These are phyloP conservation scores for Dioctria linearis DNA, from an alignment of 2,888 invertebrate species.

Conservation along the genomic window DNA sequence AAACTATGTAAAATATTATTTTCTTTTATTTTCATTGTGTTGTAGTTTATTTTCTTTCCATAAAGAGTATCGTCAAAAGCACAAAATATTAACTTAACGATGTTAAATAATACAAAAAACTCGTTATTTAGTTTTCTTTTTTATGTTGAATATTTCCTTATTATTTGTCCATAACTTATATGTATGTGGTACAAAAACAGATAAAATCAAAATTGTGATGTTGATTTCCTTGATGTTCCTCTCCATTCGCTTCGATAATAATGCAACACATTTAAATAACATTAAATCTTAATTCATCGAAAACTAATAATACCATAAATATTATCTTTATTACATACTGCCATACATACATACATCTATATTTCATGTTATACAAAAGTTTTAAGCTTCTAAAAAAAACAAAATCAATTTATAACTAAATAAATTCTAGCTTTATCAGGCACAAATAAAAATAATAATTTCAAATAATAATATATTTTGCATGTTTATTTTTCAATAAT, in stretches of 20 bases:
- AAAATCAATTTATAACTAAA: too few relatives aligned
- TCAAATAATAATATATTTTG: background rate
- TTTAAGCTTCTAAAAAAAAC: too few relatives aligned
- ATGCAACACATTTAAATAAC: slow-evolving; percentile 1
- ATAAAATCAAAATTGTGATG: slow-evolving; percentile 59
- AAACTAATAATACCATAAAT: background rate
- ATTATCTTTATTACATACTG: too few relatives aligned
- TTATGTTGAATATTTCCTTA: slow-evolving; percentile 32
- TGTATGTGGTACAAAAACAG: slow-evolving; percentile 17
- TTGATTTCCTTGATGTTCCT: slow-evolving; percentile 62
- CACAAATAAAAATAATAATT: too few relatives aligned
- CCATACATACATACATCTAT: too few relatives aligned
- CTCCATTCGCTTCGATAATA: slow-evolving; percentile 55
- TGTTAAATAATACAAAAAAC: slow-evolving; percentile 25
- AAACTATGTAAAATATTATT: slow-evolving; percentile 61
- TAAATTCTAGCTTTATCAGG: too few relatives aligned
- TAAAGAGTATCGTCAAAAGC: slow-evolving; percentile 36
- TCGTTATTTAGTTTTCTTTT: slow-evolving; percentile 14
- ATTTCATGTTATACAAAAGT: too few relatives aligned
- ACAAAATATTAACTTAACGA: background rate
- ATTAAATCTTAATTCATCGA: background rate
- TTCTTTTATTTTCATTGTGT: slow-evolving; percentile 53
- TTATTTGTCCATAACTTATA: slow-evolving; percentile 28
- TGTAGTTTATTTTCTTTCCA: slow-evolving; percentile 22
- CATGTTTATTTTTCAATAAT: background rate